Conservation (phyloP, 2,113 vertebrate species). For the Pipra filicauda region DNA sequence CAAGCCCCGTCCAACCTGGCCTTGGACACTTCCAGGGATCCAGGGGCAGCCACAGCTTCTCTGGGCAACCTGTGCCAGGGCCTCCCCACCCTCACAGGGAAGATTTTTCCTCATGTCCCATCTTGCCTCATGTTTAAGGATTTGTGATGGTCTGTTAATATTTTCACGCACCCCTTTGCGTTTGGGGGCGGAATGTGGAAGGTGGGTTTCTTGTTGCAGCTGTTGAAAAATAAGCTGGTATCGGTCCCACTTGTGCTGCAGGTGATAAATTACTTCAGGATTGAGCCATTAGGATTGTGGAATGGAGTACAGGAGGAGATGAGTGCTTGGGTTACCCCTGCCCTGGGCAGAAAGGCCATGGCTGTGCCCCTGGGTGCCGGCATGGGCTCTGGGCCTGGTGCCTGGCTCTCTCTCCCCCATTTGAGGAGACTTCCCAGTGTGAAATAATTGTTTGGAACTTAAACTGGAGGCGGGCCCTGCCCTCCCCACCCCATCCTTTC, state of each 20-base stretch:
- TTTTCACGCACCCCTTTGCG: fast-evolving
- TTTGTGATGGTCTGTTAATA: background rate
- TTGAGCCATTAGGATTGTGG: background rate
- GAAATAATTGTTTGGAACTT: background rate
- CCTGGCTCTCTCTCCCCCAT: fast-evolving
- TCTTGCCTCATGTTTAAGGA: background rate
- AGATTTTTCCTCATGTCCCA: background rate
- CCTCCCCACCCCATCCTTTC: background rate
- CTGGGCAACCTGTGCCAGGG: background rate
- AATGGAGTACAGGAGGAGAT: no score
- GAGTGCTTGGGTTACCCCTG: background rate
- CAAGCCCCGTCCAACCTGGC: background rate
- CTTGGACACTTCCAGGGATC: background rate
- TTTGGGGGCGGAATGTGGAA: background rate
- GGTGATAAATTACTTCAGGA: background rate
- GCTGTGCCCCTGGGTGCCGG: background rate
- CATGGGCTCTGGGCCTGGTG: background rate
- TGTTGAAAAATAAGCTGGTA: background rate
- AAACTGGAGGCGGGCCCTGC: background rate
- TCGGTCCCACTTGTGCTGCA: background rate
- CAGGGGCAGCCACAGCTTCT: background rate
- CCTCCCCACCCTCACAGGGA: fast-evolving
- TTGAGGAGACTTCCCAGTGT: background rate
- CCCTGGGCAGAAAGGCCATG: fast-evolving
- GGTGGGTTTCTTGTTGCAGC: background rate